Percentiles rank a stretch among this genome's conserved stretches.
Conservation (phyloP, 2,797 vertebrate species). For the Danio kyathit region DNA sequence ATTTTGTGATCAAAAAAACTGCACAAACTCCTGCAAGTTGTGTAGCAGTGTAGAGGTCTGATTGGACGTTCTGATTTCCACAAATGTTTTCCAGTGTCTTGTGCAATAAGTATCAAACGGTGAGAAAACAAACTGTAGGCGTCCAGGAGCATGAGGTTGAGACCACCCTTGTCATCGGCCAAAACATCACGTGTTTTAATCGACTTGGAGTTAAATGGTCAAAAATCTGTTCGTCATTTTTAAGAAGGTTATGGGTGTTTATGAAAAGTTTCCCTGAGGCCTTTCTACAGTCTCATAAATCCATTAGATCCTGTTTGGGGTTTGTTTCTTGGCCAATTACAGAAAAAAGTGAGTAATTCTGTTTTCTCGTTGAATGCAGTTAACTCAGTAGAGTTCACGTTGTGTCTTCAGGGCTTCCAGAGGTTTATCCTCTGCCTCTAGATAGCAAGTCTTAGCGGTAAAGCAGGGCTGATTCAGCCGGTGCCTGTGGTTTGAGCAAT, state of each 20-base stretch:
- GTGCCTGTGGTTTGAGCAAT: conserved; percentile 58
- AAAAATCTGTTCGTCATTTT: conserved; percentile 21
- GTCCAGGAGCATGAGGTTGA: not conserved
- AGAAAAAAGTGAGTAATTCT: not conserved
- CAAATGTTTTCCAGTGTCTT: conserved; percentile 1
- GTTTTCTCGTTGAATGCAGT: conserved; percentile 28
- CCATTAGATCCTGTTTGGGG: conserved; percentile 18
- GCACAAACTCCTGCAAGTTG: not conserved
- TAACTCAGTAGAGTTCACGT: conserved; percentile 26
- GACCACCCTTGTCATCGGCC: conserved; percentile 18
- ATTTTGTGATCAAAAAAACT: not conserved
- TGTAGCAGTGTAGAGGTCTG: not conserved
- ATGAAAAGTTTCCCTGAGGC: conserved; percentile 20
- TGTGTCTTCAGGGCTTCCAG: conserved; percentile 10
- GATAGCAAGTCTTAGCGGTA: conserved; percentile 56
- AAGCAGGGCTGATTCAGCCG: conserved; percentile 56
- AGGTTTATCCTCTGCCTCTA: not conserved
- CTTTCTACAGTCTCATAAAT: conserved; percentile 42
- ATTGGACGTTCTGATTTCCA: not conserved
- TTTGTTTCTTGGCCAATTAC: conserved; percentile 17
- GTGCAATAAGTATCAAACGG: conserved; percentile 5
- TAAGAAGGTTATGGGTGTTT: conserved; percentile 13
- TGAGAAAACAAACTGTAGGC: not conserved
- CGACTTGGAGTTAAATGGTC: not conserved
- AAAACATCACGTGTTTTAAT: conserved; percentile 8